Evolutionary conservation across 2,888 invertebrate species (phyloP).

Genomic region (Gasteruption jaculator): DNA sequence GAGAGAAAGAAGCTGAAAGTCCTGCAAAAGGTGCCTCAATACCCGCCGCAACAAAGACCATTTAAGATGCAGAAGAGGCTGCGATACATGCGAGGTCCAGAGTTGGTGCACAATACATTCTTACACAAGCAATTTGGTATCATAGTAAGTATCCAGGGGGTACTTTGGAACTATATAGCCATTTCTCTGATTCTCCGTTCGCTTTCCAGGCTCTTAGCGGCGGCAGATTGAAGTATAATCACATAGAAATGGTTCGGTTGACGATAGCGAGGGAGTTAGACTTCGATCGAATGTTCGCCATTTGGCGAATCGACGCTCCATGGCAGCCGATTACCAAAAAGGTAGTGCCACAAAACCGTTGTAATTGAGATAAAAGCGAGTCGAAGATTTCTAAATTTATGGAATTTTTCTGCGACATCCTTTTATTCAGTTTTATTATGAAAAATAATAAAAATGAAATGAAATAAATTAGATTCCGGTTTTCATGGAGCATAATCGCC

Average conservation of each 20-base stretch:
- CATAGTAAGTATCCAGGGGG: constrained; percentile 64
- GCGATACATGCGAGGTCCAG: constrained; percentile 87
- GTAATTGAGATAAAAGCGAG: no score
- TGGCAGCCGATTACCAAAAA: constrained; percentile 94
- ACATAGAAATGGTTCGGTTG: constrained; percentile 86
- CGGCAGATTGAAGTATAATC: constrained; percentile 73
- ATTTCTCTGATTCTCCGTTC: not conserved
- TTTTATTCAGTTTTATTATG: no score
- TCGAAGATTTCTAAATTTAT: no score
- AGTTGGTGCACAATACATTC: constrained; percentile 76
- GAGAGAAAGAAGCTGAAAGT: constrained; percentile 68
- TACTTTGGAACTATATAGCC: constrained; percentile 1
- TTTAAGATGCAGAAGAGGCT: constrained; percentile 84
- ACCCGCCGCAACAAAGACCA: constrained; percentile 63
- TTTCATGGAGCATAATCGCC: no score
- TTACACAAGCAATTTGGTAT: constrained; percentile 92
- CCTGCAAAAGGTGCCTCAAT: constrained; percentile 70
- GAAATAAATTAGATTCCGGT: no score
- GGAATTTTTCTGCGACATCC: no score
- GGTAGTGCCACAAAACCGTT: no score
- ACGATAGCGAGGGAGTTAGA: constrained; percentile 76
- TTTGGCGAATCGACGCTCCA: constrained; percentile 91
- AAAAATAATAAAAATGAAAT: not conserved
- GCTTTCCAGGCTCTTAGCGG: constrained; percentile 72
- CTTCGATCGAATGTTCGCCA: constrained; percentile 79